Percentiles rank a stretch among this genome's conserved stretches.
phyloP scores from a whole-genome alignment of 1,140 invertebrate species.

The Eubasilissa regina region DNA sequence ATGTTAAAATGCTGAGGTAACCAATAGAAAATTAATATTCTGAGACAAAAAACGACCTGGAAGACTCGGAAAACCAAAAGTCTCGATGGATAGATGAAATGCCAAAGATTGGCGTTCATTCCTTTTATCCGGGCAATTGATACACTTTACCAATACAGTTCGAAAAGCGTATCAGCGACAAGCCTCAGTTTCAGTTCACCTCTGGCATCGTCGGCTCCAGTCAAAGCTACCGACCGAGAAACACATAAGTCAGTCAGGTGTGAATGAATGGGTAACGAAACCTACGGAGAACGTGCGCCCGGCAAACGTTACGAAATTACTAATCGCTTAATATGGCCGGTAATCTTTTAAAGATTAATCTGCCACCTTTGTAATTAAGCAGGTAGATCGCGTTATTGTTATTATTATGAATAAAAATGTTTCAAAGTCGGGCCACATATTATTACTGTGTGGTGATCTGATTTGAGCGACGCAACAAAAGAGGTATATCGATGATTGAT shows the following conservation, averaged over 20 bases:
- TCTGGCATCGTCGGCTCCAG: no score
- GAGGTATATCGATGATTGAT: constrained; percentile 13
- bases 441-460: neutral
- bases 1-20: no score
- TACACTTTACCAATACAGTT: neutral
- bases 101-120: no score
- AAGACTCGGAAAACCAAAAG: no score
- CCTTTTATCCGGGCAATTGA: no score
- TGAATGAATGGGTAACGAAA: neutral
- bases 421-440: neutral
- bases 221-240: no score
- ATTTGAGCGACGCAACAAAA: neutral
- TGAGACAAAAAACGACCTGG: no score
- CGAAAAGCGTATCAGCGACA: neutral
- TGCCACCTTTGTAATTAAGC: constrained; percentile 14
- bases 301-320: constrained; percentile 6
- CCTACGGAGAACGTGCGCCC: neutral
- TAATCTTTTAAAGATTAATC: constrained; percentile 25
- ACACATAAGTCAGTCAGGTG: constrained; percentile 9
- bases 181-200: neutral
- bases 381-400: constrained; percentile 2
- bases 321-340: constrained; percentile 25
- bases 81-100: no score
- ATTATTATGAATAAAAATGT: neutral
- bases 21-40: no score